These are phyloP conservation scores for Dreissena rostriformis DNA, from an alignment of 1,140 invertebrate species.

Conservation along the genomic window DNA sequence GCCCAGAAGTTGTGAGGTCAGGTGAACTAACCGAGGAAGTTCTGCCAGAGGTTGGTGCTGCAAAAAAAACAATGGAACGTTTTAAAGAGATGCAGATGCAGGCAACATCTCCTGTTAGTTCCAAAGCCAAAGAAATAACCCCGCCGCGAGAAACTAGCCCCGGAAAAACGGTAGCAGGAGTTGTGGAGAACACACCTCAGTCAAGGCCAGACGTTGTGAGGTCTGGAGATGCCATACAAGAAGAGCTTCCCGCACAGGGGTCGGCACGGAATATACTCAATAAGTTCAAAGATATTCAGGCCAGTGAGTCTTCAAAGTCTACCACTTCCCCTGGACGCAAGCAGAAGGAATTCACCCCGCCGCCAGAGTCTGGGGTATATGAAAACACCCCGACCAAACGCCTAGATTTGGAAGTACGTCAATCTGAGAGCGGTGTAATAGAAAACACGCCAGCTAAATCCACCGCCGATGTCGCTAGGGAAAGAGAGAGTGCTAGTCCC, in stretches of 20 bases:
- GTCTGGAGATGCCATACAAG: conserved; percentile 62
- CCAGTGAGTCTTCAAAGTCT: conserved; percentile 40
- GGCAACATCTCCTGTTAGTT: conserved; percentile 44
- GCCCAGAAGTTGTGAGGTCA: conserved; percentile 62
- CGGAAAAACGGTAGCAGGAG: conserved; percentile 55
- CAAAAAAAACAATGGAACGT: conserved; percentile 64
- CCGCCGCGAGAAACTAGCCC: conserved; percentile 62
- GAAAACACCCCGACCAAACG: conserved; percentile 66
- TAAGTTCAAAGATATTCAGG: conserved; percentile 69
- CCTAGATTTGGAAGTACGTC: conserved; percentile 64
- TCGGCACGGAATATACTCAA: conserved; percentile 69
- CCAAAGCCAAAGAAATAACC: conserved; percentile 61
- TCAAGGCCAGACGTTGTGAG: conserved; percentile 65
- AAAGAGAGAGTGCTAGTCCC: conserved; percentile 55
- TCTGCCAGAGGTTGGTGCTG: conserved; percentile 64
- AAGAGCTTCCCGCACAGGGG: conserved; percentile 72
- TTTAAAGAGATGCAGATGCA: conserved; percentile 64
- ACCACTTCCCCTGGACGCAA: conserved; percentile 47
- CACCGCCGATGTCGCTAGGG: conserved; percentile 65
- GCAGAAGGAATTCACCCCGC: conserved; percentile 67
- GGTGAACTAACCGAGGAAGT: conserved; percentile 57
- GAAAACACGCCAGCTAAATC: conserved; percentile 70
- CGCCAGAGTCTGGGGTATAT: conserved; percentile 62
- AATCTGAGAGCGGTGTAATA: conserved; percentile 73
- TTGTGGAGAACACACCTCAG: conserved; percentile 59